These are phyloP conservation scores for Cremastinae sp. DNA, from an alignment of 2,888 invertebrate genomes.

Conservation along the genomic window DNA sequence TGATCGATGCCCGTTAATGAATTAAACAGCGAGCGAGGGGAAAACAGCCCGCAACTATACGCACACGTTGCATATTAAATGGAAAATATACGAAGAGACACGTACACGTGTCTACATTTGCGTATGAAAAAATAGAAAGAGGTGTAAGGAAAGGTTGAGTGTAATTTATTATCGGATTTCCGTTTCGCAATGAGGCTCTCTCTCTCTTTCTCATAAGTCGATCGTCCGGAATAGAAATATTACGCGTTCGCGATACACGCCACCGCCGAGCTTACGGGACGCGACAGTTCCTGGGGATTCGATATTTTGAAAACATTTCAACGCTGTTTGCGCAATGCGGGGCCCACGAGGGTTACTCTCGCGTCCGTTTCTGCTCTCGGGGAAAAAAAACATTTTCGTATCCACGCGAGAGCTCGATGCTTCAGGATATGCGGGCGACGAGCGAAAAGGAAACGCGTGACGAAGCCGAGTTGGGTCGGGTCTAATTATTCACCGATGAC, in stretches of 20 bases:
- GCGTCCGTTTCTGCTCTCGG: neutral
- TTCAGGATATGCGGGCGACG: neutral
- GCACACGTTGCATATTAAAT: constrained; percentile 24
- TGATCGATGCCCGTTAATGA: constrained; percentile 30
- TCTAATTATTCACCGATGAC: neutral
- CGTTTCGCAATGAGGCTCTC: constrained; percentile 30
- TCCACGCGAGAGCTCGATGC: neutral
- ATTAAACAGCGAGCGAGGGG: constrained; percentile 10
- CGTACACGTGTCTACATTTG: neutral
- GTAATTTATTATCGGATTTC: constrained; percentile 36
- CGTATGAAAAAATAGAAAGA: neutral
- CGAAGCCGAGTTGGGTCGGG: too few relatives aligned
- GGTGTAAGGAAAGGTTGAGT: neutral
- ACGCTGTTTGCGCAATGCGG: constrained; percentile 54
- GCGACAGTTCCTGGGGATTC: constrained; percentile 17
- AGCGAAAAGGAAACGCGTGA: constrained; percentile 2
- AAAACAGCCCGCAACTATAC: constrained; percentile 35
- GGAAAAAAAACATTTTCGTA: neutral
- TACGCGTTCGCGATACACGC: neutral
- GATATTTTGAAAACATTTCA: constrained; percentile 49
- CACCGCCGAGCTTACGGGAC: neutral
- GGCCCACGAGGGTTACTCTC: constrained; percentile 33
- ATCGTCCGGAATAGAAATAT: constrained; percentile 35
- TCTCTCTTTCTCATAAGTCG: too few relatives aligned
- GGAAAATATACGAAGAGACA: neutral